Evolutionary conservation across 2,888 invertebrate genomes (phyloP).

Genomic region (Caenorhabditis afra): DNA sequence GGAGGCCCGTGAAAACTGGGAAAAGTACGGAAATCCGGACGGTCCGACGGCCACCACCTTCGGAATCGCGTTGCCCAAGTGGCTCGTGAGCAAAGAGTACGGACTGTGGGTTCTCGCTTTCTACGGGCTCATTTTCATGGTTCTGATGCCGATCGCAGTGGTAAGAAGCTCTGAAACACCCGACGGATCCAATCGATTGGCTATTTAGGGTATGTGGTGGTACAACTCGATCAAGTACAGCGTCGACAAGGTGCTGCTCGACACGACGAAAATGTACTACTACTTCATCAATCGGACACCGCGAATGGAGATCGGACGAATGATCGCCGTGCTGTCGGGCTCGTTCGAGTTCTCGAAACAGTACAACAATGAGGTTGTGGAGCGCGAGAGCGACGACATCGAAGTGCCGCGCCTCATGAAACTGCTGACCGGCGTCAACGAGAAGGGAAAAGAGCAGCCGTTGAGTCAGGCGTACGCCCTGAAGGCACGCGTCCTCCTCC

Average conservation of each 20-base stretch:
- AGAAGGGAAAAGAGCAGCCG: constrained; percentile 96
- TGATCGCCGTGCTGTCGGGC: constrained; percentile 95
- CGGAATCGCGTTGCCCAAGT: constrained; percentile 98
- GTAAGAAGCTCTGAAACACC: constrained; percentile 79
- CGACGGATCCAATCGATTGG: too few relatives aligned
- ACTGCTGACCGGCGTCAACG: constrained; percentile 90
- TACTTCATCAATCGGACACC: constrained; percentile 96
- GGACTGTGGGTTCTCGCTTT: constrained; percentile 95
- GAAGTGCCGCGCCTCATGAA: constrained; percentile 93
- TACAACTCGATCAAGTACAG: constrained; percentile 97
- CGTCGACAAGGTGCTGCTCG: constrained; percentile 92
- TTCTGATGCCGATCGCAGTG: constrained; percentile 88
- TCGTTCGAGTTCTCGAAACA: constrained; percentile 95
- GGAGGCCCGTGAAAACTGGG: constrained; percentile 96
- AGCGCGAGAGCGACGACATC: constrained; percentile 93
- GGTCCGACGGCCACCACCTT: constrained; percentile 99
- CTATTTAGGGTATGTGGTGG: constrained; percentile 93
- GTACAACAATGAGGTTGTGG: constrained; percentile 94
- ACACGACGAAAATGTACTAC: constrained; percentile 97
- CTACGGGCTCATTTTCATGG: constrained; percentile 97
- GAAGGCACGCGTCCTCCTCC: constrained; percentile 90
- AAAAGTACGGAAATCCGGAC: constrained; percentile 99
- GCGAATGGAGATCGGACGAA: constrained; percentile 92
- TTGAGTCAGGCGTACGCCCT: constrained; percentile 85
- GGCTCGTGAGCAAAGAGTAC: constrained; percentile 99